Conservation (phyloP, 2,113 vertebrate genomes). For the Poecile atricapillus region DNA sequence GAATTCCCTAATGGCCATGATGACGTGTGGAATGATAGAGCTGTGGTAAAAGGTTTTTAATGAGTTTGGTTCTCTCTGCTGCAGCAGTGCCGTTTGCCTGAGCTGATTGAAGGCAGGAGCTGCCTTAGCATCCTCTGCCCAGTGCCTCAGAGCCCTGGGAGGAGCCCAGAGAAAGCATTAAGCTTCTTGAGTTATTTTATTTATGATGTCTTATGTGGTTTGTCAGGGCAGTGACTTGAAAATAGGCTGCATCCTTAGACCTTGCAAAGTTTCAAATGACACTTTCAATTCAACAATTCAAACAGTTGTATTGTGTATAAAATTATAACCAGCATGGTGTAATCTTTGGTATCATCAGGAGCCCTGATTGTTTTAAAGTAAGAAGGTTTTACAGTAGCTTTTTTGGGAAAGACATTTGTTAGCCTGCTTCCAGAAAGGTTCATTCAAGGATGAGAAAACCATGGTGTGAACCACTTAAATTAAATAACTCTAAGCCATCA, state of each 20-base stretch:
- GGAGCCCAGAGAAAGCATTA: background rate
- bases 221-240: background rate
- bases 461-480: background rate
- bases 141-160: background rate
- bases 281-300: background rate
- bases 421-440: background rate
- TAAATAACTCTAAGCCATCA: background rate
- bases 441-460: background rate
- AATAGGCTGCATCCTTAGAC: background rate
- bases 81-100: background rate
- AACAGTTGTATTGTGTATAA: background rate
- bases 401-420: background rate
- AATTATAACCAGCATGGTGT: background rate
- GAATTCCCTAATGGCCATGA: background rate
- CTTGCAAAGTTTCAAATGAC: background rate
- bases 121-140: background rate
- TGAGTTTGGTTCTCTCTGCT: background rate
- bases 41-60: background rate
- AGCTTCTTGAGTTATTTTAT: background rate
- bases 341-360: background rate
- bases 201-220: background rate
- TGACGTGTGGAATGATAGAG: background rate
- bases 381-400: background rate
- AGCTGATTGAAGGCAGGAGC: background rate
- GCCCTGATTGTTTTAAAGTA: background rate